Evolutionary conservation across 2,888 invertebrate species (phyloP), one percentile per base, ranked within the genome.

Genomic region (Agelastica alni): DNA sequence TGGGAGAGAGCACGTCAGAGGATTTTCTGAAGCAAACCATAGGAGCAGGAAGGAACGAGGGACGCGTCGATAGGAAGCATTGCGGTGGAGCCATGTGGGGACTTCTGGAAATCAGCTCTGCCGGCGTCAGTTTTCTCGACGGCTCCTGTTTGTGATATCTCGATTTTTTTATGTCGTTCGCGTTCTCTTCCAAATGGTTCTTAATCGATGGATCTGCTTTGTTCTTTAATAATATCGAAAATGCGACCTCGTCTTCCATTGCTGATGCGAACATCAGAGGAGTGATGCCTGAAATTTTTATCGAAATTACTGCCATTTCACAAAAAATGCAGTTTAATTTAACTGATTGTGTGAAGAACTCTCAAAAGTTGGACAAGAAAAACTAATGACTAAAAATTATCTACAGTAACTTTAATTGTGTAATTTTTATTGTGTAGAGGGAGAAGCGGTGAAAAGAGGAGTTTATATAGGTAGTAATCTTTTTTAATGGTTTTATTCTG

Each of bases 241-340:
- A 66, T 2, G 68, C 66, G 17, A 62, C 56, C 5, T 51, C 31
- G 56, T 72, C 68, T 43, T 70, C 65, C 56, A 70, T 62, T 13
- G 71, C 69, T 18, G 68, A 66, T 7, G 74, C 73, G 53, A 73
- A 74, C 72, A 74, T 75, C n/a, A 72, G 48, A 2, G 75, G 73
- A 4, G 73, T 71, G 14, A 74, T 56, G 32, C 64, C 75, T 75
- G 58, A 43, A 68, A 69, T 34, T 7, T 28, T 6, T 6, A 4
- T 14, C 7, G 6, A n/a, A n/a, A n/a, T n/a, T n/a, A n/a, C n/a
- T n/a, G n/a, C n/a, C n/a, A n/a, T n/a, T n/a, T n/a, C n/a, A n/a
- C n/a, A n/a, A n/a, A n/a, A n/a, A n/a, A n/a, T n/a, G n/a, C n/a
- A n/a, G n/a, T n/a, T n/a, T n/a, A n/a, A n/a, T n/a, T n/a, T n/a